Percentiles rank a stretch among this genome's conserved stretches.
Evolutionary conservation across 2,113 vertebrate genomes (phyloP).

Genomic region (Passerina amoena): DNA sequence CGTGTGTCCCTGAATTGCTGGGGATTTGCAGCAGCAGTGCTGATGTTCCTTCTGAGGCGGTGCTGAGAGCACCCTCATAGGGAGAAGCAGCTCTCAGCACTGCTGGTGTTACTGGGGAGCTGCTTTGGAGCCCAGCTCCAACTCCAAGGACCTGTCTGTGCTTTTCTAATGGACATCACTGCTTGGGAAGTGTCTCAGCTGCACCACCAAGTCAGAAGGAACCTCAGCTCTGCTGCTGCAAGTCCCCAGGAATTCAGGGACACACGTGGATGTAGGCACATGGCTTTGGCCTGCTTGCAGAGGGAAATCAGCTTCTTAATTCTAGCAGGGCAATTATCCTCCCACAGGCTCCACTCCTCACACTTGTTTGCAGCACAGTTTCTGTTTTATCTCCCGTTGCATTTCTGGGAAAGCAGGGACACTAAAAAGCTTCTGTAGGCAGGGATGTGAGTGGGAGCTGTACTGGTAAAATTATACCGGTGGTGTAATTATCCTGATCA

Average conservation of each 20-base stretch:
- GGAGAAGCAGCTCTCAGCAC: too few relatives aligned
- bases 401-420: neutral
- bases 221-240: neutral
- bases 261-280: neutral
- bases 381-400: neutral
- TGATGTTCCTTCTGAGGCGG: neutral
- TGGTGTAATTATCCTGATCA: conserved; percentile 47
- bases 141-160: too few relatives aligned
- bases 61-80: too few relatives aligned
- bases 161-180: too few relatives aligned
- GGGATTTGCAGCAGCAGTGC: neutral
- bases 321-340: neutral
- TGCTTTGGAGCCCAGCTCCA: too few relatives aligned
- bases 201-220: neutral
- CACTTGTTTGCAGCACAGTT: neutral
- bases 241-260: neutral
- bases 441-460: neutral
- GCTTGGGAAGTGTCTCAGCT: neutral
- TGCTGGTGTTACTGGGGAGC: too few relatives aligned
- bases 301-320: neutral
- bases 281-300: neutral
- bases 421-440: neutral
- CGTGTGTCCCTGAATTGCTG: neutral
- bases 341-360: neutral
- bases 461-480: neutral